Evolutionary conservation across 2,888 invertebrate genomes (phyloP).

Genomic region (Drosophila greeni): DNA sequence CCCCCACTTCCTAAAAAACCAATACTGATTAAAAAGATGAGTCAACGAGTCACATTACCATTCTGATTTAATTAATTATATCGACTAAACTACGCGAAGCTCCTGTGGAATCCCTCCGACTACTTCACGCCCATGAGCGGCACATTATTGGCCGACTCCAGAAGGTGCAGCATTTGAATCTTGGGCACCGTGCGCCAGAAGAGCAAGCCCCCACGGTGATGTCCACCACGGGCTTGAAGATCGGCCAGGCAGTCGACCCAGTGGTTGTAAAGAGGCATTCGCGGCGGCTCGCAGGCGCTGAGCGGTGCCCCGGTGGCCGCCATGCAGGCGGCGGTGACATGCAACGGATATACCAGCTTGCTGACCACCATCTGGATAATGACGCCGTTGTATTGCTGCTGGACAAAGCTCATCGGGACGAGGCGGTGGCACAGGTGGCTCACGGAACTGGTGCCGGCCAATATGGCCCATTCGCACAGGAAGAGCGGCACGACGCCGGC

Average conservation of each 20-base stretch:
- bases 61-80: background rate
- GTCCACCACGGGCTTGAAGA: conserved; percentile 49
- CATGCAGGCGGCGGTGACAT: conserved; percentile 58
- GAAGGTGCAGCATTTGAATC: conserved; percentile 17
- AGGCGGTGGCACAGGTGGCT: conserved; percentile 22
- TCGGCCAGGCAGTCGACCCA: conserved; percentile 56
- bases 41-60: background rate
- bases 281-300: conserved; percentile 53
- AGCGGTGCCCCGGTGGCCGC: conserved; percentile 51
- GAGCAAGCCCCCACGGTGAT: conserved; percentile 47
- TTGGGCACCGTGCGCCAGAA: conserved; percentile 50
- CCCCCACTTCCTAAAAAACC: too few relatives aligned
- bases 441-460: conserved; percentile 36
- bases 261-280: conserved; percentile 54
- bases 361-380: conserved; percentile 44
- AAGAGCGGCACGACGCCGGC: conserved; percentile 53
- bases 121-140: background rate
- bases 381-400: conserved; percentile 31
- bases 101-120: background rate
- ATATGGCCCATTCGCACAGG: conserved; percentile 42
- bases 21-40: background rate
- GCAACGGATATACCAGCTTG: conserved; percentile 47
- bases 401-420: background rate
- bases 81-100: background rate
- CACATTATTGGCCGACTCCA: background rate